These are phyloP conservation scores for Drosophila kanapiae DNA, from an alignment of 1,140 invertebrate species.

Conservation along the genomic window DNA sequence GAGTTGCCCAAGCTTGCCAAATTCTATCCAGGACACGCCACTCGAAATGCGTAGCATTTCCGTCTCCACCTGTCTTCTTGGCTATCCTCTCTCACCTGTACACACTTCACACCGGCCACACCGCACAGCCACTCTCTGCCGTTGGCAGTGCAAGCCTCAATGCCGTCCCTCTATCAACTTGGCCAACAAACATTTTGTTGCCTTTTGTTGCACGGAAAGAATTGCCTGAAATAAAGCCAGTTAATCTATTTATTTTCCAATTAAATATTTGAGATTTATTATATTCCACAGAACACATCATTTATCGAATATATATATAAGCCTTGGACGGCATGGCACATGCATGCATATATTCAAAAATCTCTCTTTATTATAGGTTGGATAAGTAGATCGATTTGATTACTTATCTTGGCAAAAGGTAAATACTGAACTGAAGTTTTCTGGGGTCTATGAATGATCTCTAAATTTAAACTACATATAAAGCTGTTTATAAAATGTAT, in stretches of 20 bases:
- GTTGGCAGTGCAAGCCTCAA: constrained; percentile 13
- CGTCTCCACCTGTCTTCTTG: constrained; percentile 22
- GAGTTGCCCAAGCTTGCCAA: constrained; percentile 13
- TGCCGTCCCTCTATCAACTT: constrained; percentile 12
- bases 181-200: constrained; percentile 42
- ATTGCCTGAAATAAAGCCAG: not conserved
- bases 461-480: too few species aligned
- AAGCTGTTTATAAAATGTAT: too few species aligned
- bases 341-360: too few species aligned
- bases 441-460: too few species aligned
- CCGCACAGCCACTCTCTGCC: constrained; percentile 15
- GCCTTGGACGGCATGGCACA: too few species aligned
- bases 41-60: constrained; percentile 34
- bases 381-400: not conserved
- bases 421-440: too few species aligned
- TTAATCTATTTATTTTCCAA: not conserved
- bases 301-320: too few species aligned
- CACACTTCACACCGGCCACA: constrained; percentile 13
- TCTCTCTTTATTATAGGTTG: not conserved
- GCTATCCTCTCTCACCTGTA: not conserved
- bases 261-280: not conserved
- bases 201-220: constrained; percentile 34
- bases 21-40: constrained; percentile 12
- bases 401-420: not conserved
- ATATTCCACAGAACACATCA: too few species aligned